Evolutionary conservation across 2,113 vertebrate genomes (phyloP).

Genomic region (Alethe diademata): DNA sequence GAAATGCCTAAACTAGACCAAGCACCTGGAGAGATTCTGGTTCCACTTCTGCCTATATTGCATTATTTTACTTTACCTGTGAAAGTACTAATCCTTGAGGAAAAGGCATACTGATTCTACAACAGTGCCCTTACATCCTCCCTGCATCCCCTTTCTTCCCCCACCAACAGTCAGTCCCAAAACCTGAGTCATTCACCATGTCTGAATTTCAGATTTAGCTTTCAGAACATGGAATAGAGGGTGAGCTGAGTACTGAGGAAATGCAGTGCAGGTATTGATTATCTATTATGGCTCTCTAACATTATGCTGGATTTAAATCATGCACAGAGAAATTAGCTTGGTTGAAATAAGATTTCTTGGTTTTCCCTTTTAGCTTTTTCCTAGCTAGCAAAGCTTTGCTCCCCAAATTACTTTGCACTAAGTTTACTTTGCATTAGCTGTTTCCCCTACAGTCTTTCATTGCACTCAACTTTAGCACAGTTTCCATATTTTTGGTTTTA

Average conservation of each 20-base stretch:
- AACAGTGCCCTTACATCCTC: neutral
- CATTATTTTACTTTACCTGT: neutral
- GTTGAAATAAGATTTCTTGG: neutral
- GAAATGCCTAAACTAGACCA: neutral
- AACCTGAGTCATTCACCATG: neutral
- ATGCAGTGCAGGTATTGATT: neutral
- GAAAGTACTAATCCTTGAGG: neutral
- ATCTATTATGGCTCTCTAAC: neutral
- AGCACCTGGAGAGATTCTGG: neutral
- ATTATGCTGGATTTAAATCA: neutral
- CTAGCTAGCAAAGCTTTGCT: neutral
- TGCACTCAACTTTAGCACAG: neutral
- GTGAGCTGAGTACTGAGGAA: neutral
- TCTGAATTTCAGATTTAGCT: slow-evolving; percentile 1
- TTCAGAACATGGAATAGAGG: neutral
- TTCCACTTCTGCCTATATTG: neutral
- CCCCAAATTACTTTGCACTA: neutral
- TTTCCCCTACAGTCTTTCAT: neutral
- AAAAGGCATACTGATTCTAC: neutral
- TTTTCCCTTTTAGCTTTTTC: neutral
- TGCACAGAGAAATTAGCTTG: neutral
- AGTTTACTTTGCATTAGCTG: neutral
- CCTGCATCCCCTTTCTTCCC: neutral
- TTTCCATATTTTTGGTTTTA: neutral
- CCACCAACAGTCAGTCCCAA: neutral